Evolutionary conservation across 2,797 vertebrate species (phyloP).

Genomic region (Gymnodraco acuticeps): DNA sequence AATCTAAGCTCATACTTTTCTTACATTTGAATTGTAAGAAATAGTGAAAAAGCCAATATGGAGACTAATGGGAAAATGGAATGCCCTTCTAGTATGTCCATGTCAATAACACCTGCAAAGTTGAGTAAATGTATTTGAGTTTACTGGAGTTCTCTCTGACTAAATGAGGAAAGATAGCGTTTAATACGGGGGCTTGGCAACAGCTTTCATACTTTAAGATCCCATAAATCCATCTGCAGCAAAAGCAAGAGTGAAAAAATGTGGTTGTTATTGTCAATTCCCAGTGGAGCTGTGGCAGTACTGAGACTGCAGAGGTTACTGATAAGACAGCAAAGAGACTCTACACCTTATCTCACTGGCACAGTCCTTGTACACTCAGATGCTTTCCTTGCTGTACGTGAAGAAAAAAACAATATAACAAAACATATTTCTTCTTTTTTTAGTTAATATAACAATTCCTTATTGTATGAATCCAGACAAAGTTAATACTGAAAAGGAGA

Average conservation of each 20-base stretch:
- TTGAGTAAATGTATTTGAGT: conserved; percentile 64
- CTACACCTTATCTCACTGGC: conserved; percentile 81
- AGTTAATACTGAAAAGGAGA: conserved; percentile 57
- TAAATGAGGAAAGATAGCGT: conserved; percentile 74
- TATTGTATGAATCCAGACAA: conserved; percentile 64
- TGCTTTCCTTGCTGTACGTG: conserved; percentile 65
- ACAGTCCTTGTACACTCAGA: conserved; percentile 82
- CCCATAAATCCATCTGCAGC: conserved; percentile 74
- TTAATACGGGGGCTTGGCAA: conserved; percentile 71
- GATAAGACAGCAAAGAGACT: conserved; percentile 83
- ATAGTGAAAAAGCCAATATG: conserved; percentile 23
- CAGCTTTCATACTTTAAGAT: conserved; percentile 75
- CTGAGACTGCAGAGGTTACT: conserved; percentile 78
- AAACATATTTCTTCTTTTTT: conserved; percentile 64
- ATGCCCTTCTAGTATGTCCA: conserved; percentile 37
- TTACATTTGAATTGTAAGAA: conserved; percentile 18
- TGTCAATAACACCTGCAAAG: conserved; percentile 70
- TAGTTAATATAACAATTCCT: conserved; percentile 72
- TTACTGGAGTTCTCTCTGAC: conserved; percentile 67
- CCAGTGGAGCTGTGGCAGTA: conserved; percentile 74
- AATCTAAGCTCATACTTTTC: conserved; percentile 23
- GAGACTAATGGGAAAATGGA: conserved; percentile 43
- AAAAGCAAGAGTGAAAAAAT: conserved; percentile 61
- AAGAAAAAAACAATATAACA: conserved; percentile 53
- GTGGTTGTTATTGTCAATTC: conserved; percentile 79